Evolutionary conservation across 2,888 invertebrate species (phyloP).

Genomic region (Steinernema carpocapsae): DNA sequence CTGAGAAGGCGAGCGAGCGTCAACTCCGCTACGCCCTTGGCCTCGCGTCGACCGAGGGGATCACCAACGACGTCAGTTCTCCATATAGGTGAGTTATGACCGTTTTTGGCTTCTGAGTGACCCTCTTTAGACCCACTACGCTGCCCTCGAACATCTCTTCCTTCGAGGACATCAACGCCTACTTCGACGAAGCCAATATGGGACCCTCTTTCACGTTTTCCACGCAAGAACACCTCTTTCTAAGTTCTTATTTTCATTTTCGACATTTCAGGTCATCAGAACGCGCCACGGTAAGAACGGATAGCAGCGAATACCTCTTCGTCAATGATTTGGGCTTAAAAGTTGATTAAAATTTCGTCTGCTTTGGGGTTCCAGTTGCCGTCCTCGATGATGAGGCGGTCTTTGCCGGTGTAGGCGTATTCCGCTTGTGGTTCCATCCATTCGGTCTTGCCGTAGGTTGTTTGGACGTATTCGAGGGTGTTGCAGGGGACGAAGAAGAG

Average conservation of each 20-base stretch:
- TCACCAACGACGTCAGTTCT: not conserved
- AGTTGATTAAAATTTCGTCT: not conserved
- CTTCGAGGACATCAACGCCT: not conserved
- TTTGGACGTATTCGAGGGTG: not conserved
- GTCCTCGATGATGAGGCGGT: not conserved
- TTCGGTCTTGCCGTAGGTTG: not conserved
- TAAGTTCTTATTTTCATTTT: not conserved
- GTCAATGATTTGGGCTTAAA: not conserved
- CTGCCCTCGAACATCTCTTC: not conserved
- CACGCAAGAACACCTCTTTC: not conserved
- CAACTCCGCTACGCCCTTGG: not conserved
- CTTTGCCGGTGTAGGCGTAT: not conserved
- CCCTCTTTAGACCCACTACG: not conserved
- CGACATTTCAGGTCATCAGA: not conserved
- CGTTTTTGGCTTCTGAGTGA: not conserved
- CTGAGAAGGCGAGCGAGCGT: not conserved
- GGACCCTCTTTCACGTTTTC: not conserved
- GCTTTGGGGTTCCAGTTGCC: not conserved
- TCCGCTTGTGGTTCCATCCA: not conserved
- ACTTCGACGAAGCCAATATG: not conserved
- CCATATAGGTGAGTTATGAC: not conserved
- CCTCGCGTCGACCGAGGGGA: not conserved
- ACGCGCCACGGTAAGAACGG: not conserved
- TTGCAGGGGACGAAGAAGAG: conserved; percentile 27
- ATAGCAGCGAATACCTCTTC: not conserved